These are phyloP conservation scores for Ochropacha duplaris DNA, from an alignment of 2,888 invertebrate species.

Conservation along the genomic window DNA sequence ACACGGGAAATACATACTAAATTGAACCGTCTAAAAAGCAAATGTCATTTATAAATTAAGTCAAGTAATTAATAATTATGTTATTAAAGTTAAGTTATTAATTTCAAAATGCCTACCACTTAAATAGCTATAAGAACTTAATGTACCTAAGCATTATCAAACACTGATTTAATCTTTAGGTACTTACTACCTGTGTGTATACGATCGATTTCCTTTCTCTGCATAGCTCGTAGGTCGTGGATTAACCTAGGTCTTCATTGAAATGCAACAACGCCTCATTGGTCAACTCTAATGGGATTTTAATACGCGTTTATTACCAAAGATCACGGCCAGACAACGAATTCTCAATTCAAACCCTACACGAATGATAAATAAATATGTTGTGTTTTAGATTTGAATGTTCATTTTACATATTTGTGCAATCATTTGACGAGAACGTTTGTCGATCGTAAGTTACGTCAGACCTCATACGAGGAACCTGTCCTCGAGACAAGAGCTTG, in stretches of 20 bases:
- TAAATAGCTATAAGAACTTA: not conserved
- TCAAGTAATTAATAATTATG: no score
- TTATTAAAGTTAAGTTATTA: no score
- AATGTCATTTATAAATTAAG: no score
- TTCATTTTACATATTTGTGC: slow-evolving; percentile 48
- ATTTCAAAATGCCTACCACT: no score
- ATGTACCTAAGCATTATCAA: no score
- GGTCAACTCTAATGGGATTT: slow-evolving; percentile 39
- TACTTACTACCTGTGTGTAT: not conserved
- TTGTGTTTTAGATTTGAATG: slow-evolving; percentile 7
- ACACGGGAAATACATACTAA: no score
- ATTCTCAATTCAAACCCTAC: not conserved
- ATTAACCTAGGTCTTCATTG: slow-evolving; percentile 31
- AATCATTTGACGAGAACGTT: slow-evolving; percentile 41
- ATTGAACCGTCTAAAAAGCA: no score
- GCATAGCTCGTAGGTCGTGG: slow-evolving; percentile 13
- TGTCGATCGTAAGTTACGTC: slow-evolving; percentile 53
- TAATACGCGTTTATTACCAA: slow-evolving; percentile 27
- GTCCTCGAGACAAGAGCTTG: slow-evolving; percentile 57
- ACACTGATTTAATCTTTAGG: no score
- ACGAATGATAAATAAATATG: not conserved
- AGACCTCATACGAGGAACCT: slow-evolving; percentile 54
- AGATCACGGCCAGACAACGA: slow-evolving; percentile 24
- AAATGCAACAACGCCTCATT: slow-evolving; percentile 14
- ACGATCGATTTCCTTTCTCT: slow-evolving; percentile 18